Conservation (phyloP, 1,140 invertebrate genomes). For the Hermetia illucens region DNA sequence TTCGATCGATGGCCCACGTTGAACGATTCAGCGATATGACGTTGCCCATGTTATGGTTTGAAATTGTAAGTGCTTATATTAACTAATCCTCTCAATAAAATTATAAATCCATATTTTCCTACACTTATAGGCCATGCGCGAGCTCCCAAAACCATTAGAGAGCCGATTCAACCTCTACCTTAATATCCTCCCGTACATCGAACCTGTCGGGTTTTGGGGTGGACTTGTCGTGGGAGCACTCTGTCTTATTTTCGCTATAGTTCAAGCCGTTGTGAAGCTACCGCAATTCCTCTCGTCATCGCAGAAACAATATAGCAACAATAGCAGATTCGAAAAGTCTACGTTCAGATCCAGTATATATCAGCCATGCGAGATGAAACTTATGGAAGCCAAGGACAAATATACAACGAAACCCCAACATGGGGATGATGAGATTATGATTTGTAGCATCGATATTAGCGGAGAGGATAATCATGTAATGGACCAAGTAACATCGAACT, state of each 20-base stretch:
- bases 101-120: constrained; percentile 8
- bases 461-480: constrained; percentile 2
- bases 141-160: constrained; percentile 42
- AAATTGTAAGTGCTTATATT: constrained; percentile 55
- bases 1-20: constrained; percentile 42
- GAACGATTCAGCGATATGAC: constrained; percentile 50
- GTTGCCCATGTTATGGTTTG: constrained; percentile 64
- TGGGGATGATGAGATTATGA: neutral
- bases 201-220: constrained; percentile 40
- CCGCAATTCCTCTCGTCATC: constrained; percentile 14
- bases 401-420: neutral
- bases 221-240: constrained; percentile 38
- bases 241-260: constrained; percentile 33
- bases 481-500: constrained; percentile 3
- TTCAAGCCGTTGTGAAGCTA: constrained; percentile 20
- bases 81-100: neutral
- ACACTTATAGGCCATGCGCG: constrained; percentile 47
- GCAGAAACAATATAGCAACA: constrained; percentile 15
- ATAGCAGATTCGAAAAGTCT: constrained; percentile 12
- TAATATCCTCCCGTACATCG: constrained; percentile 46
- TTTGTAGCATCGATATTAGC: constrained; percentile 1
- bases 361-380: constrained; percentile 18
- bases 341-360: constrained; percentile 16
- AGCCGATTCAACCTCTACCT: constrained; percentile 56
- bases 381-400: constrained; percentile 15